Base-by-base conservation (phyloP, 2,797 vertebrate genomes). In the Pogonophryne albipinna region DNA sequence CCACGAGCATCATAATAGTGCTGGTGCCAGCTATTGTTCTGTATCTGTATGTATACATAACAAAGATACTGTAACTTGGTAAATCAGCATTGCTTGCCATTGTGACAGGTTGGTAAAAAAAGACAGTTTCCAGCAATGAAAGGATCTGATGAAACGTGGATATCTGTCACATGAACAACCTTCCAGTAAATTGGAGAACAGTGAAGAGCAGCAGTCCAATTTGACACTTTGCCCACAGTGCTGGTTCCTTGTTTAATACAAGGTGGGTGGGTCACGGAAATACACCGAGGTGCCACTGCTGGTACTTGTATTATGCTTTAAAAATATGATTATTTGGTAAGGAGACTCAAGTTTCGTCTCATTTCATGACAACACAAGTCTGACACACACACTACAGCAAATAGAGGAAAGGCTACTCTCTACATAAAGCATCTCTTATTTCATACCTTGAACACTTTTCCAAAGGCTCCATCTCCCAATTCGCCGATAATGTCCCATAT, bases 381-480 rank as follows among this genome's bases (percentile, higher is more conserved):
- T 14, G 13, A 14, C 51, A 51, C 38, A 14, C 46, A 51, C 38
- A 72, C 31, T 23, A 13, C 6, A 10, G 1, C 34, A 65, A 50
- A 49, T 0, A 42, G 2, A 19, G 4, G 38, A 15, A 53, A 49
- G 3, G 8, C 15, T 19, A 1, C 4, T 23, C 8, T n/a, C 15
- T 2, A 34, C 42, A 61, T 17, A 46, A 13, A 56, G n/a, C 38
- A 46, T 31, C 46, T 42, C 6, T 34, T 41, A 23, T 44, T 2
- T 19, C 94, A 90, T 93, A 99, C 98, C 97, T 99, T 99, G 85
- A 96, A 99, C 53, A 99, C 98, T 93, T 99, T 99, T 0, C 98
- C 98, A 87, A 99, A 99, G 47, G 98, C 98, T 76, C 98, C 98
- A 86, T 99, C 98, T 46, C 98, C 98, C 91, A 99, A 66, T 80